A percentile compares a stretch with the other conserved stretches of the same genome.
Conservation (phyloP, 1,140 invertebrate species). For the Drosophila biarmipes region DNA sequence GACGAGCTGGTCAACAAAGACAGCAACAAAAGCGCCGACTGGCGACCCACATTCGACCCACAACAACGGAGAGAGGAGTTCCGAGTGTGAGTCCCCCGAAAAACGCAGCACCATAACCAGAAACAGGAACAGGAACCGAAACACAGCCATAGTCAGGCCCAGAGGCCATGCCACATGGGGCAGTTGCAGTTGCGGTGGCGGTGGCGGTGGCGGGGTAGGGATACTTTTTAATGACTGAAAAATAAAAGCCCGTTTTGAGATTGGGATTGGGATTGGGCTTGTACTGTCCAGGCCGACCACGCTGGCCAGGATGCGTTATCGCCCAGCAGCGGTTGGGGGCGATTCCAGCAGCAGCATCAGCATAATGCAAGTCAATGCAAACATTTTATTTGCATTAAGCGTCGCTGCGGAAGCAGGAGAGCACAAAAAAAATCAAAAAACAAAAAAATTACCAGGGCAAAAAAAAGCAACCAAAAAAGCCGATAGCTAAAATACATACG, state of each 20-base stretch:
- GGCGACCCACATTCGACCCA: constrained; percentile 79
- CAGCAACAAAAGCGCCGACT: constrained; percentile 45
- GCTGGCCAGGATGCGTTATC: constrained; percentile 26
- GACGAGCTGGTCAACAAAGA: constrained; percentile 68
- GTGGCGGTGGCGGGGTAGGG: constrained; percentile 20
- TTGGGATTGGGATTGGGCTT: constrained; percentile 6
- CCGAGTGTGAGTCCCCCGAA: too few relatives aligned
- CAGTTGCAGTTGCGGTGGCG: background rate
- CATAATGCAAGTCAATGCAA: constrained; percentile 84
- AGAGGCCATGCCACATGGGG: constrained; percentile 6
- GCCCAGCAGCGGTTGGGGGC: background rate
- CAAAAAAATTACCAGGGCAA: constrained; percentile 33
- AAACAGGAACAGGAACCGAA: background rate
- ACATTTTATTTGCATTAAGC: constrained; percentile 84
- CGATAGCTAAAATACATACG: constrained; percentile 73
- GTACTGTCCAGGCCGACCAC: constrained; percentile 6
- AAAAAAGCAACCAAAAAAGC: constrained; percentile 30
- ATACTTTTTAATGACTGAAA: constrained; percentile 79
- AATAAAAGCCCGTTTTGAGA: constrained; percentile 39
- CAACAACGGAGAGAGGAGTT: constrained; percentile 38
- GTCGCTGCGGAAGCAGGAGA: constrained; percentile 36
- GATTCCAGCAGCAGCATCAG: constrained; percentile 36
- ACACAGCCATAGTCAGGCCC: background rate
- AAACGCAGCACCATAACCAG: background rate
- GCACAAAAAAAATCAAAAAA: constrained; percentile 11